Evolutionary conservation across 92 coral and sea anemone species (phyloP), one percentile per base, ranked within the genome.

Genomic region (Pocillopora grandis): DNA sequence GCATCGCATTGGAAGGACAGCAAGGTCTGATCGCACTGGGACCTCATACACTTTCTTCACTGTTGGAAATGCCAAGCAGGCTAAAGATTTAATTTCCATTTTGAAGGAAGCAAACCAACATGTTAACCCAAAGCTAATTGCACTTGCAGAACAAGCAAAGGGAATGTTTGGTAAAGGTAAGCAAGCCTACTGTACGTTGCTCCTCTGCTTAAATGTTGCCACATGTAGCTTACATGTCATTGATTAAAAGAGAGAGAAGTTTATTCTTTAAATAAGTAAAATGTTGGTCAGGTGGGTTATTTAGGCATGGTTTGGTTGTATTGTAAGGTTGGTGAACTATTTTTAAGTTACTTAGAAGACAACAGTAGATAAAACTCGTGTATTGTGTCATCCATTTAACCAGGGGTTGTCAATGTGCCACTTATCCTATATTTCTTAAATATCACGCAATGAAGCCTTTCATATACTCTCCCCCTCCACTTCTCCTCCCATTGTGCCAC

Each of bases 11-110:
- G 99, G 99, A 36, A 90, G 99, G 69, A 97, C 99, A 55, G 99
- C 99, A 10, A 93, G 99, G 62, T 97, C 99, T 13, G 97, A 97
- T 71, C 93, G 99, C 59, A 92, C 95, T 61, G 99, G 99, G 15
- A 97, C 99, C 2, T 96, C 99, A 0, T 97, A 97, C 89, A 97
- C 99, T 3, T 97, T 97, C 91, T 97, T 97, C 94, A 97, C 99
- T 2, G 69, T 69, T 58, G 95, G 92, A 66, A 97, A 97, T 83
- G 98, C 98, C 16, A 97, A 92, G 79, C 99, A 97, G 79, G 99
- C 99, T 35, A 97, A 90, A 77, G 99, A 97, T 72, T 85, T 97
- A 86, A 89, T 97, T 27, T 76, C 88, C 31, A 92, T 97, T 13
- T 74, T 97, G 83, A 87, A 90, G 82, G 99, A 97, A 75, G 99